Evolutionary conservation across 1,140 invertebrate genomes (phyloP).

Genomic region (Agraylea sexmaculata): DNA sequence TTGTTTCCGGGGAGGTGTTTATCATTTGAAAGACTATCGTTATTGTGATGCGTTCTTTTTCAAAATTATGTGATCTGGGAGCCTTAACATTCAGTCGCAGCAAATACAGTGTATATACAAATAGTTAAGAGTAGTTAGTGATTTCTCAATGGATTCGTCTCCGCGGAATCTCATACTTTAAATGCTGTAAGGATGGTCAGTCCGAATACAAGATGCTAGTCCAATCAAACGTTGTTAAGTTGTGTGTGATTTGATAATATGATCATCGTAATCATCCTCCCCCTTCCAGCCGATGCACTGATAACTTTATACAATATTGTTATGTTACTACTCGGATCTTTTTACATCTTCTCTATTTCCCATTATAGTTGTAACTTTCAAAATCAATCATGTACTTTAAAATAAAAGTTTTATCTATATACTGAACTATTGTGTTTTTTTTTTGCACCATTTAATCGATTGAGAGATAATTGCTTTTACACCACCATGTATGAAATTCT

Average conservation of each 20-base stretch:
- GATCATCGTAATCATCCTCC: conserved; percentile 34
- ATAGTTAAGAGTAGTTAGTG: not conserved
- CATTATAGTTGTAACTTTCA: conserved; percentile 40
- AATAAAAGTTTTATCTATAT: conserved; percentile 42
- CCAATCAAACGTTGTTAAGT: conserved; percentile 20
- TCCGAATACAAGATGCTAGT: conserved; percentile 1
- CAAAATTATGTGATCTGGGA: not conserved
- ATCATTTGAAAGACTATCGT: not conserved
- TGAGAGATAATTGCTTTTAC: not conserved
- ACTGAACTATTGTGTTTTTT: conserved; percentile 44
- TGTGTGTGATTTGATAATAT: conserved; percentile 35
- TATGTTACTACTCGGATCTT: conserved; percentile 39
- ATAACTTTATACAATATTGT: conserved; percentile 21
- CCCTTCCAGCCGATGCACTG: conserved; percentile 15
- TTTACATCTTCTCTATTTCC: conserved; percentile 28
- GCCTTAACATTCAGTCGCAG: no score
- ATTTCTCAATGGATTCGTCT: conserved; percentile 5
- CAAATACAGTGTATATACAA: not conserved
- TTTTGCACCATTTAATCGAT: conserved; percentile 1
- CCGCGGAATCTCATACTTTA: not conserved
- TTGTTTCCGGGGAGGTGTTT: conserved; percentile 1
- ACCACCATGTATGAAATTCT: not conserved
- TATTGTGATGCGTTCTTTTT: conserved; percentile 2
- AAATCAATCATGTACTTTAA: conserved; percentile 41
- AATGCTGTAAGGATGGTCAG: not conserved